A percentile compares a stretch with the other conserved stretches of the same genome.
phyloP scores from a whole-genome alignment of 2,888 invertebrate species.

The Coenonympha glycerion region DNA sequence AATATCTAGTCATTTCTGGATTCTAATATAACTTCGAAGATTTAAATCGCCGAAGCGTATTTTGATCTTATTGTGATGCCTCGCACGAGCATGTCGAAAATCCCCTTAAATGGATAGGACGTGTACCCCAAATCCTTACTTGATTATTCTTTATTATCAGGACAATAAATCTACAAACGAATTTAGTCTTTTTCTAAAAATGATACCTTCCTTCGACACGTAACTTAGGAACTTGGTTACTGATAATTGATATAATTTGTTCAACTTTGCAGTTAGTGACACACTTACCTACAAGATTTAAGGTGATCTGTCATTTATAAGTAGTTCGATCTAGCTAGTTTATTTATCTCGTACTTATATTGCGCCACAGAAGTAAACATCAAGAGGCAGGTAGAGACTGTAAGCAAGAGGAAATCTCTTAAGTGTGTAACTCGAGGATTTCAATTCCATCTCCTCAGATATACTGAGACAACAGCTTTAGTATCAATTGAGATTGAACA shows the following conservation, averaged over 20 bases:
- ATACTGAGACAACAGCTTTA: background rate
- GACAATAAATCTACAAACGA: constrained; percentile 53
- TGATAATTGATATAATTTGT: too few species aligned
- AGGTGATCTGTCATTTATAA: too few species aligned
- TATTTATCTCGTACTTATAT: background rate
- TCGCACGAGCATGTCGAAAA: constrained; percentile 56
- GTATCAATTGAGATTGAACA: background rate
- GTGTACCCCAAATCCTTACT: constrained; percentile 63
- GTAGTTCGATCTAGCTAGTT: too few species aligned
- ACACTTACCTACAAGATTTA: too few species aligned
- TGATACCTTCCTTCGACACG: too few species aligned
- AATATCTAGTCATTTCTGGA: constrained; percentile 17
- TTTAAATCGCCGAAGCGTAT: constrained; percentile 22
- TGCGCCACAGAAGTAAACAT: background rate
- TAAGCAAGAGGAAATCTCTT: background rate
- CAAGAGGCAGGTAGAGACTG: background rate
- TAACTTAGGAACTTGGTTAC: too few species aligned
- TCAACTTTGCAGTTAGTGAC: too few species aligned
- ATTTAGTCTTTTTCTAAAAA: background rate
- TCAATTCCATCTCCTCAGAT: background rate
- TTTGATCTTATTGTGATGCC: constrained; percentile 44
- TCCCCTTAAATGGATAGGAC: constrained; percentile 70
- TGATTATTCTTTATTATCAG: constrained; percentile 73
- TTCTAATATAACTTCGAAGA: constrained; percentile 6
- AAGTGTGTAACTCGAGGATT: background rate